A percentile compares a stretch with the other conserved stretches of the same genome.
Evolutionary conservation across 1,140 invertebrate species (phyloP).

Genomic region (Belonocnema kinseyi): DNA sequence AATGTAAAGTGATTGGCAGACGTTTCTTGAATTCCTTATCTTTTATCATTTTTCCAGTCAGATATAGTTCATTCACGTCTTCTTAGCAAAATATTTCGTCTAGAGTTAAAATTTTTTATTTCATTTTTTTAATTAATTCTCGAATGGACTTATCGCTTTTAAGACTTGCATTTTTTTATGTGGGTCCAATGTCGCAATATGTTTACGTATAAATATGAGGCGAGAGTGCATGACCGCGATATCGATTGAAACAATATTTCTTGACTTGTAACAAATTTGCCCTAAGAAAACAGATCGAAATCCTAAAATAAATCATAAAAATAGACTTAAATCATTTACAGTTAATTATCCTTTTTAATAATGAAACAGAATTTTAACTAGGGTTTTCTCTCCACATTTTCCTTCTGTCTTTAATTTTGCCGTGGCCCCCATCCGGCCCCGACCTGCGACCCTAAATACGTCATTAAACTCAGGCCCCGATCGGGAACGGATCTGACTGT

Average conservation of each 20-base stretch:
- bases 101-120: constrained; percentile 6
- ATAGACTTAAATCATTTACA: too few relatives aligned
- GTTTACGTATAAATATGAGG: constrained; percentile 44
- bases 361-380: too few relatives aligned
- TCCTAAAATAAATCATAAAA: too few relatives aligned
- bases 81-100: neutral
- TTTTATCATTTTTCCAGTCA: neutral
- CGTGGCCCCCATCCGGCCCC: too few relatives aligned
- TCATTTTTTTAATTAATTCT: constrained; percentile 17
- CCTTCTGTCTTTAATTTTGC: too few relatives aligned
- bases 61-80: constrained; percentile 24
- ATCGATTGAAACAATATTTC: constrained; percentile 16
- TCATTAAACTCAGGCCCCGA: too few relatives aligned
- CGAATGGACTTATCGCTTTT: constrained; percentile 16
- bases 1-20: constrained; percentile 3
- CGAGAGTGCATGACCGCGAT: constrained; percentile 40
- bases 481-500: too few relatives aligned
- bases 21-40: constrained; percentile 13
- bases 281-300: too few relatives aligned
- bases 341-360: too few relatives aligned
- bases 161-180: constrained; percentile 38
- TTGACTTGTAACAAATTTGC: constrained; percentile 11
- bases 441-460: too few relatives aligned
- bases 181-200: constrained; percentile 41
- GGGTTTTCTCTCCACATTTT: too few relatives aligned